phyloP scores from a whole-genome alignment of 2,888 invertebrate species.

The Stenchaetothrips biformis region DNA sequence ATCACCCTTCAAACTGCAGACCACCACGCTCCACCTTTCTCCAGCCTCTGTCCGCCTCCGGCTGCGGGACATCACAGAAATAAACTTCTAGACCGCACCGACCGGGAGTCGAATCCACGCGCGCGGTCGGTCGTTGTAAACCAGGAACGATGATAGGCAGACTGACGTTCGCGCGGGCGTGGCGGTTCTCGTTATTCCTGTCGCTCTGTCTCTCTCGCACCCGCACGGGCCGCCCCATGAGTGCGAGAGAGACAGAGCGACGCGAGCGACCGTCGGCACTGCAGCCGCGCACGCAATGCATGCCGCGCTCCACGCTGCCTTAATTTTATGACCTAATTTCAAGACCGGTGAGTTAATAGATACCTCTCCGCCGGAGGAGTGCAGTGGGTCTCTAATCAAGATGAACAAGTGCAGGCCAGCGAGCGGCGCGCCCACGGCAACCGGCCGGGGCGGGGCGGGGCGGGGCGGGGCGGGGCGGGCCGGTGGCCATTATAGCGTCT shows the following conservation, averaged over 20 bases:
- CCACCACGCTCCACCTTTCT: too few species aligned
- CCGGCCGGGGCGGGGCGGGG: background rate
- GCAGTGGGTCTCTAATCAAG: background rate
- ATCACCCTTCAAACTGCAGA: too few species aligned
- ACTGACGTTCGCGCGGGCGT: background rate
- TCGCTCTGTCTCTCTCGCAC: background rate
- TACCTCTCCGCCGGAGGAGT: background rate
- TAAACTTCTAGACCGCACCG: too few species aligned
- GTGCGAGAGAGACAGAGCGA: too few species aligned
- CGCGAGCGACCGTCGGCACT: too few species aligned
- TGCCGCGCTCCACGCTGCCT: background rate
- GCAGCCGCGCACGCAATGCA: background rate
- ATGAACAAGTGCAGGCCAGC: background rate
- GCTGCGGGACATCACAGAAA: too few species aligned
- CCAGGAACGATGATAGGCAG: too few species aligned
- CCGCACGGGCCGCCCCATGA: too few species aligned
- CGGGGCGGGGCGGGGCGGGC: background rate
- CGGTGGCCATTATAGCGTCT: background rate
- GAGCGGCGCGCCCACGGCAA: background rate
- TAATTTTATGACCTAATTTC: conserved; percentile 24
- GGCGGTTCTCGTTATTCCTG: background rate
- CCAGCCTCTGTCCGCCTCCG: too few species aligned
- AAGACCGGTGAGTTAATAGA: background rate
- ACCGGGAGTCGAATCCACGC: too few species aligned
- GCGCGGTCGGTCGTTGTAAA: too few species aligned